Evolutionary conservation across 2,113 vertebrate genomes (phyloP).

Genomic region (Pygoscelis antarcticus): DNA sequence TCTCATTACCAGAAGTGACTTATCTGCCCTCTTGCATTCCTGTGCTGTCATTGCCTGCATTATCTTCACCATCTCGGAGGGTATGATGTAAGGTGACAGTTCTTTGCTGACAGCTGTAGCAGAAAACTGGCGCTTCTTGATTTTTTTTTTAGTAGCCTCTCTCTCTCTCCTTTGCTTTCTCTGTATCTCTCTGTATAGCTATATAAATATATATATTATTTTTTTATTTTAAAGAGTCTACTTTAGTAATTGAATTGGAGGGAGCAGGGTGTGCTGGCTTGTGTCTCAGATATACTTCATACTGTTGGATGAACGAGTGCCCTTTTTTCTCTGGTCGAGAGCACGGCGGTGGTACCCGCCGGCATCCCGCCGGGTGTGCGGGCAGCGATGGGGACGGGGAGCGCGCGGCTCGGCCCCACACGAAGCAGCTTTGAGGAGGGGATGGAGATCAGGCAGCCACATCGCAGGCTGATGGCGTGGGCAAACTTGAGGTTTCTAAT

Average conservation of each 20-base stretch:
- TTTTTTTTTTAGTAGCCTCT: constrained; percentile 54
- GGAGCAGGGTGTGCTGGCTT: constrained; percentile 5
- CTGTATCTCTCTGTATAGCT: constrained; percentile 56
- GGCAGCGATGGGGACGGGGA: rapidly evolving
- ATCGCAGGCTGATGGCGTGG: not conserved
- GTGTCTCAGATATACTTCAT: not conserved
- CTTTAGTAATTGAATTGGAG: constrained; percentile 26
- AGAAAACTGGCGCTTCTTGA: constrained; percentile 66
- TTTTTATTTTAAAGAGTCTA: constrained; percentile 66
- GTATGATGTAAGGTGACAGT: constrained; percentile 51
- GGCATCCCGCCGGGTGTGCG: rapidly evolving
- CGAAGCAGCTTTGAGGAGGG: not conserved
- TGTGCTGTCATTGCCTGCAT: constrained; percentile 59
- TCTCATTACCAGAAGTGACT: constrained; percentile 80
- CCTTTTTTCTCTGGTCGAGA: not conserved
- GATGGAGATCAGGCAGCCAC: not conserved
- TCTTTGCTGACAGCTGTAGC: constrained; percentile 68
- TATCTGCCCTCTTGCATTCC: constrained; percentile 66
- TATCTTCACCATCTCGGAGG: constrained; percentile 65
- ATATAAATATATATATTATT: constrained; percentile 70
- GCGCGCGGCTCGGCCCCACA: rapidly evolving
- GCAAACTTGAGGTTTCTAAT: not conserved
- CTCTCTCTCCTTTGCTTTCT: constrained; percentile 63
- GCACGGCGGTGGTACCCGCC: not conserved
- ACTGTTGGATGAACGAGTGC: not conserved